Base-by-base conservation (phyloP, 2,888 invertebrate species). In the Hololepta plana region DNA sequence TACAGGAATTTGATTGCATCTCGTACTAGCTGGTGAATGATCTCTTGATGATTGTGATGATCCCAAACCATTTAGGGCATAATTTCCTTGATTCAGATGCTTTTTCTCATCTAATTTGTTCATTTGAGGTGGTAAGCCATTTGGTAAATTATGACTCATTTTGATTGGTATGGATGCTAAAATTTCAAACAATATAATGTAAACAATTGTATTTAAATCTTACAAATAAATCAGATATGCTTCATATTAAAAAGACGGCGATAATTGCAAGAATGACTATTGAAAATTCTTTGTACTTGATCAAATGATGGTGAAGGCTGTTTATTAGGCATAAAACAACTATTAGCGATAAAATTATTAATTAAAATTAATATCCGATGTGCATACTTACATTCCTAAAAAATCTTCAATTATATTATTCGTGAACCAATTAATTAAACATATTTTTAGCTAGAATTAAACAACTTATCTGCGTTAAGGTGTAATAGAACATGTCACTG, bases 1-100 rank as follows among this genome's bases (percentile, higher is more conserved):
- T 14, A 7, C n/a, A 24, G 24, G 10, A 4, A 9, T n/a, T n/a
- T n/a, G n/a, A 17, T 6, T 17, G 17, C 6, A 7, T 17, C 17
- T 17, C 10, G 24, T 6, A 27, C 12, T 20, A 4, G 25, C 11
- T 8, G 55, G 52, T 4, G 55, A 54, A 3, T 51, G 46, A 30
- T 50, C 50, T 31, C 55, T 42, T 8, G 55, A 55, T 5, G 54
- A 54, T 31, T 49, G 46, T 13, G 49, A 43, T 6, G 54, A 53
- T 35, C 46, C 46, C 15, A 51, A 34, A 9, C 53, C 53, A 37
- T 54, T 52, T 32, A 47, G 46, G 23, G 44, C 41, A 21, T 33
- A 37, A 27, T 35, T 24, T 29, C 14, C 32, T 29, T 30, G 30
- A 30, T 27, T 33, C 29, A 13, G 27, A 14, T 16, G 26, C 12